Evolutionary conservation across 1,140 invertebrate genomes (phyloP).

Genomic region (Holotrichia oblita): DNA sequence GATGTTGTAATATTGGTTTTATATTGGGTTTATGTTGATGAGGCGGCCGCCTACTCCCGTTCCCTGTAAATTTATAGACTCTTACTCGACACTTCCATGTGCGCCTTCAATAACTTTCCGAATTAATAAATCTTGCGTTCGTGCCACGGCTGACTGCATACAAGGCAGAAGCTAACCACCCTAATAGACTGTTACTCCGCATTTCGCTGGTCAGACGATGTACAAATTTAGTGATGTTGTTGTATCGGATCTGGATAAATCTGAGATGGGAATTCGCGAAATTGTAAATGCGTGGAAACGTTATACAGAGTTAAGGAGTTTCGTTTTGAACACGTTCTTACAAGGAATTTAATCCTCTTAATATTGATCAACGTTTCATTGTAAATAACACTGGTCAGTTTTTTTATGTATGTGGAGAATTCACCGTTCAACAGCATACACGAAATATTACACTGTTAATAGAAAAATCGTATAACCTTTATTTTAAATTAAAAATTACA

Average conservation of each 20-base stretch:
- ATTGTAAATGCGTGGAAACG: no score
- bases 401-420: no score
- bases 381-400: no score
- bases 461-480: no score
- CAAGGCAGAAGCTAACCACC: neutral
- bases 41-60: constrained; percentile 20
- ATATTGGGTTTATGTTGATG: constrained; percentile 55
- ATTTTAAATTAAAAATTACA: no score
- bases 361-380: no score
- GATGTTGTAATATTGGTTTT: constrained; percentile 52
- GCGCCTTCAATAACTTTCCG: constrained; percentile 8
- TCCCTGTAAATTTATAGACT: constrained; percentile 16
- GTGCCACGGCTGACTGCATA: neutral
- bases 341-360: no score
- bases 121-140: constrained; percentile 14
- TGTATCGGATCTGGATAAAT: neutral
- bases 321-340: no score
- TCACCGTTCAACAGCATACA: no score
- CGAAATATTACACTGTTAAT: no score
- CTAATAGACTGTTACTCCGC: constrained; percentile 7
- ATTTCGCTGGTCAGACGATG: neutral
- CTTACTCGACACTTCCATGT: neutral
- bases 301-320: no score
- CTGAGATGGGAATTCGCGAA: no score
- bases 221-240: neutral